Percentiles rank a stretch among this genome's conserved stretches.
phyloP scores from a whole-genome alignment of 2,888 invertebrate species.

The Tricholauxania praeusta region DNA sequence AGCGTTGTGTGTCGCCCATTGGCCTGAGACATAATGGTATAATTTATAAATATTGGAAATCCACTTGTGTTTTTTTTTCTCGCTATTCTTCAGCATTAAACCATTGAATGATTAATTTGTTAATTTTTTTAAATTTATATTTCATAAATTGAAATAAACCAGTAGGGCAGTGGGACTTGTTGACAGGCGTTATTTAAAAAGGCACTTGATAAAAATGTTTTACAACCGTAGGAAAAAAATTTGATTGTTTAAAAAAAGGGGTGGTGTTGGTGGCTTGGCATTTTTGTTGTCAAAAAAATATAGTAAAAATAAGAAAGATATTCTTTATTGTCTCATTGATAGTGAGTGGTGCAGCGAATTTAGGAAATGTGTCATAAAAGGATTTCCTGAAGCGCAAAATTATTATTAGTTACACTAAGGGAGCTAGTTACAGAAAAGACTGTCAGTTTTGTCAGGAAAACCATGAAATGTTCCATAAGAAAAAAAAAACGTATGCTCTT shows the following conservation, averaged over 20 bases:
- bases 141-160: not conserved
- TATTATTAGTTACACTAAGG: not conserved
- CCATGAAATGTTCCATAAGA: no score
- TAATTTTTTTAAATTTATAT: slow-evolving; percentile 30
- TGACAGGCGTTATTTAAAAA: slow-evolving; percentile 18
- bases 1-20: slow-evolving; percentile 13
- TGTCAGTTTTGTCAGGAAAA: no score
- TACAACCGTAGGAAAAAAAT: not conserved
- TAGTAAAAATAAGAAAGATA: not conserved
- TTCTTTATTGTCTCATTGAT: not conserved
- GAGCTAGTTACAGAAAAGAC: not conserved
- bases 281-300: not conserved
- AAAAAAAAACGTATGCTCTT: no score
- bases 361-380: slow-evolving; percentile 65
- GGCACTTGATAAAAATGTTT: slow-evolving; percentile 13
- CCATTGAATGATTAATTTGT: slow-evolving; percentile 39
- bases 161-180: slow-evolving; percentile 21
- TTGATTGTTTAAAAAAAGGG: not conserved
- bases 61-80: slow-evolving; percentile 33
- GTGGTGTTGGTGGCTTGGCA: not conserved
- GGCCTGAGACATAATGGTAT: slow-evolving; percentile 35
- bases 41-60: slow-evolving; percentile 46
- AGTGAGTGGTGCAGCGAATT: slow-evolving; percentile 60
- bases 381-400: slow-evolving; percentile 49
- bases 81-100: not conserved